Percentiles rank a stretch among this genome's conserved stretches.
Evolutionary conservation across 2,797 vertebrate genomes (phyloP).

Genomic region (Percopsis omiscomaycus): DNA sequence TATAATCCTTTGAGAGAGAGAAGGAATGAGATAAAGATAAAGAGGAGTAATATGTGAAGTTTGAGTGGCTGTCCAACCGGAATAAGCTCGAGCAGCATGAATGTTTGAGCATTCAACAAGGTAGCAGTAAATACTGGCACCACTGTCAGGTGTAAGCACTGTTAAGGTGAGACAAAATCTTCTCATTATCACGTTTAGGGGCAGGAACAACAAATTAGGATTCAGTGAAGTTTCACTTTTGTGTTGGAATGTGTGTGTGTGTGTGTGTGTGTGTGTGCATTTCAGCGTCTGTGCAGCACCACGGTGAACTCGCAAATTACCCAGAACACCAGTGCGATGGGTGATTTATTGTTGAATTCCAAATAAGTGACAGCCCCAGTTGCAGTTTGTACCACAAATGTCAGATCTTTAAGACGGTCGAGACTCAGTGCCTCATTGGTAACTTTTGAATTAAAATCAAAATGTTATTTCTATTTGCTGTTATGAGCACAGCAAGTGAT

Average conservation of each 20-base stretch:
- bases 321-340: conserved; percentile 42
- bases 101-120: conserved; percentile 37
- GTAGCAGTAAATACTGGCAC: conserved; percentile 38
- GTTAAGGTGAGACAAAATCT: conserved; percentile 49
- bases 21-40: not conserved
- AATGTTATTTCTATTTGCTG: not conserved
- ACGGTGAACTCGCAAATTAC: conserved; percentile 58
- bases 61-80: conserved; percentile 49
- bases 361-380: conserved; percentile 38
- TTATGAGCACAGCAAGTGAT: not conserved
- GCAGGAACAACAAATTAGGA: conserved; percentile 65
- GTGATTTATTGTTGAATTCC: conserved; percentile 50
- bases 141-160: conserved; percentile 45
- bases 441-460: conserved; percentile 8
- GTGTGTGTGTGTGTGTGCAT: conserved; percentile 55
- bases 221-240: conserved; percentile 66
- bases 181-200: conserved; percentile 60
- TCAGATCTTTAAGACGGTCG: conserved; percentile 31
- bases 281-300: conserved; percentile 40
- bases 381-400: conserved; percentile 24
- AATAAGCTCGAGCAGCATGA: conserved; percentile 48
- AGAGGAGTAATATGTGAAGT: conserved; percentile 32
- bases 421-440: conserved; percentile 7
- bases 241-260: not conserved
- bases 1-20: conserved; percentile 32